Evolutionary conservation across 2,113 vertebrate genomes (phyloP), one percentile per base, ranked within the genome.

Genomic region (Tragelaphus strepsiceros): DNA sequence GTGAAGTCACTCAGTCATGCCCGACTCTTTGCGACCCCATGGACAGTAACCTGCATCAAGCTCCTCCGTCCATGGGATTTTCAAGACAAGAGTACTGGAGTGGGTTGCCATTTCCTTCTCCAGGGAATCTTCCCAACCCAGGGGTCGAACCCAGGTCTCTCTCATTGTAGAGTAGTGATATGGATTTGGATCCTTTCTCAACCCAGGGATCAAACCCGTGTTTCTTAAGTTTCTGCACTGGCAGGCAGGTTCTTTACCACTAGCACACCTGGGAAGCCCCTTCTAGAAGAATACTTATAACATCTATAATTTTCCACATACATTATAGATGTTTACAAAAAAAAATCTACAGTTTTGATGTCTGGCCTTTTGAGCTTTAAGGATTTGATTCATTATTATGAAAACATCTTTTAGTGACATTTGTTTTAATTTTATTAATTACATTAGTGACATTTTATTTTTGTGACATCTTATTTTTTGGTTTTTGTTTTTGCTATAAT

Each of bases 291-390:
- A 19, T 17, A n/a, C 64, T 67, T 67, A 67, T 5, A 21, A 10
- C 64, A 21, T 67, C 64, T 67, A 11, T 35, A 67, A 35, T 35
- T 67, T 67, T 67, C 64, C 32, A 67, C 32, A 21, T 35, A 35
- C 32, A 21, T 64, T 64, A 64, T 16, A 64, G 7, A 64, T 8
- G 30, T 64, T 64, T 64, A 64, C 16, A 8, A n/a, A 9, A 67
- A 53, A n/a, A 67, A 17, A 17, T 71, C 53, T 90, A 24, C 77
- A 51, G 39, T 67, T 59, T 15, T 58, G 43, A 80, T 61, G 15
- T 11, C 89, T 92, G 77, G 16, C 7, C 17, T 94, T 88, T 83
- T 83, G 51, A 93, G 88, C 86, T 97, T 94, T 91, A 71, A 91
- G 64, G 32, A 67, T 93, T 94, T 83, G 90, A 96, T 71, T 82